These are phyloP conservation scores for Lycophotia porphyrea DNA, from an alignment of 2,888 invertebrate genomes.

Conservation along the genomic window DNA sequence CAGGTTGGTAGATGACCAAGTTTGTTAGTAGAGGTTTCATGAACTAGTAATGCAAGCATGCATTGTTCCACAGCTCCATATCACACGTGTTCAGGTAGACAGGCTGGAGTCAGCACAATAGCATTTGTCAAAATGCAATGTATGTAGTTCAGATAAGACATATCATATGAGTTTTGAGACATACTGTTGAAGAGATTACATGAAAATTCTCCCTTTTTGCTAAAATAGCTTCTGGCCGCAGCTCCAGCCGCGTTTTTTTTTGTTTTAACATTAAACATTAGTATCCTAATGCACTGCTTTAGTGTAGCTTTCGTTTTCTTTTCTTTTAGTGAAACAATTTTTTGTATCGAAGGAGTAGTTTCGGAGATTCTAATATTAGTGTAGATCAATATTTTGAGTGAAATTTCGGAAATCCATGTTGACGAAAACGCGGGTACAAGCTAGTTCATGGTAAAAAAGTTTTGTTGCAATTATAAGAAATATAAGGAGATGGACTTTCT, in stretches of 20 bases:
- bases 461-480: not conserved
- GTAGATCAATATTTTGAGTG: not conserved
- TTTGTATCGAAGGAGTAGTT: not conserved
- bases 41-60: not conserved
- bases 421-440: not conserved
- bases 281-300: too few species aligned
- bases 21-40: constrained; percentile 8
- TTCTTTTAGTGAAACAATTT: too few species aligned
- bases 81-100: not conserved
- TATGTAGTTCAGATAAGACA: not conserved
- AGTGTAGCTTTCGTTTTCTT: too few species aligned
- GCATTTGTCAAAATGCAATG: not conserved
- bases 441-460: too few species aligned
- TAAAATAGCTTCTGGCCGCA: not conserved
- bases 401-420: not conserved
- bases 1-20: not conserved
- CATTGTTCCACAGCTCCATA: not conserved
- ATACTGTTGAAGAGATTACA: not conserved
- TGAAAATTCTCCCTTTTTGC: not conserved
- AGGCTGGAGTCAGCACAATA: not conserved
- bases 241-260: not conserved
- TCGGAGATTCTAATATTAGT: not conserved
- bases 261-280: not conserved
- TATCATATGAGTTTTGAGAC: not conserved
- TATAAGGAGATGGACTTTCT: not conserved